A percentile compares a stretch with the other conserved stretches of the same genome.
Evolutionary conservation across 1,140 invertebrate species (phyloP).

Genomic region (Eufriesea mexicana): DNA sequence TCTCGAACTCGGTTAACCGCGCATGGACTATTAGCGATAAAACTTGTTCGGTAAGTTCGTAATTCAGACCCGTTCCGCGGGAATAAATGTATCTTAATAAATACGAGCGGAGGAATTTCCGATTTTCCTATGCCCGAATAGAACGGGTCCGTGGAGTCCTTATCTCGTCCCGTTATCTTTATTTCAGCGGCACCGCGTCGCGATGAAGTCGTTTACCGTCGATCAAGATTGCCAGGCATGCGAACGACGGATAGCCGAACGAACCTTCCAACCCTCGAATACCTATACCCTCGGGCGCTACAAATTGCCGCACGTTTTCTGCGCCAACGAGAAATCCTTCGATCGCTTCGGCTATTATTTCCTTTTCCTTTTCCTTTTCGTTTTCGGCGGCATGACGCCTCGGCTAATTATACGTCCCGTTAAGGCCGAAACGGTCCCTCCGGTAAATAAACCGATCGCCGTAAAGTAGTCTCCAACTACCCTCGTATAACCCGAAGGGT

Average conservation of each 20-base stretch:
- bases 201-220: conserved; percentile 17
- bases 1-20: conserved; percentile 50
- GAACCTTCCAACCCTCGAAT: neutral
- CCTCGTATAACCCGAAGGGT: conserved; percentile 35
- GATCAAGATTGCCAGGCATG: conserved; percentile 26
- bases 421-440: conserved; percentile 6
- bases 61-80: conserved; percentile 31
- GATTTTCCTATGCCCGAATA: neutral
- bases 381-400: neutral
- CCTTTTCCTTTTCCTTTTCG: neutral
- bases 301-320: neutral
- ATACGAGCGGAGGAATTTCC: conserved; percentile 19
- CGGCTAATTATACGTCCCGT: conserved; percentile 35
- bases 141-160: neutral
- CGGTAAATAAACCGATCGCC: conserved; percentile 30
- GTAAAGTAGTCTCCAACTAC: conserved; percentile 32
- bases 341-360: too few relatives aligned
- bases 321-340: neutral
- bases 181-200: neutral
- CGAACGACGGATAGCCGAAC: neutral
- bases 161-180: conserved; percentile 39
- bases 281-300: neutral
- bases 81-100: conserved; percentile 40
- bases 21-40: conserved; percentile 64
- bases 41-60: conserved; percentile 60